phyloP scores from a whole-genome alignment of 2,797 vertebrate genomes.

The Fistularia commersonii region DNA sequence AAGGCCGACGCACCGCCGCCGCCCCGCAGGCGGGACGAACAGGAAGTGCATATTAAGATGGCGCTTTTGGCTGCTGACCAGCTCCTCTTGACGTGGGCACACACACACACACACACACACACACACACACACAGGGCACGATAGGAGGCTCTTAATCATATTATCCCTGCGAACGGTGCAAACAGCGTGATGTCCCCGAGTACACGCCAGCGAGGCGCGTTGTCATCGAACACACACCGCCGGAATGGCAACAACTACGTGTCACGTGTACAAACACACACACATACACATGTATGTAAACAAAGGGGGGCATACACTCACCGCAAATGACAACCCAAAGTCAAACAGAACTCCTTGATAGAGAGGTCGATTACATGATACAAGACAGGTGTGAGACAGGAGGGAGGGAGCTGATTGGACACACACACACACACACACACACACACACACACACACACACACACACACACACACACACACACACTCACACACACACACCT shows the following conservation, averaged over 20 bases:
- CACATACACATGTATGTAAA: constrained; percentile 1
- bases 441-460: too few species aligned
- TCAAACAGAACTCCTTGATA: too few species aligned
- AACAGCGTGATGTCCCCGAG: constrained; percentile 41
- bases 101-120: constrained; percentile 11
- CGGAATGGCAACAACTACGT: too few species aligned
- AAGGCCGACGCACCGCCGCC: constrained; percentile 14
- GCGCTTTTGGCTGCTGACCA: constrained; percentile 64
- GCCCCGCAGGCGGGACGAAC: constrained; percentile 21
- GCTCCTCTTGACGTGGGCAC: constrained; percentile 14
- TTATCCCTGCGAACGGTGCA: constrained; percentile 47
- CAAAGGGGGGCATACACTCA: too few species aligned
- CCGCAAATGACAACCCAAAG: too few species aligned
- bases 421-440: too few species aligned
- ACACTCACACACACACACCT: too few species aligned
- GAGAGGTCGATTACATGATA: too few species aligned
- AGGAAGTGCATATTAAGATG: constrained; percentile 41
- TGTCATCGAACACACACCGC: constrained; percentile 32
- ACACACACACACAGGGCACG: too few species aligned
- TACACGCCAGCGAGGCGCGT: constrained; percentile 33
- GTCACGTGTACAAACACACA: constrained; percentile 15
- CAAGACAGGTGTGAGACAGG: constrained; percentile 1
- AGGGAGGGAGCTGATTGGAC: too few species aligned
- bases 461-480: too few species aligned
- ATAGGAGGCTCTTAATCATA: constrained; percentile 60